Percentiles rank a stretch among this genome's conserved stretches.
Evolutionary conservation across 2,113 vertebrate species (phyloP).

Genomic region (Trochalopteron elliotii): DNA sequence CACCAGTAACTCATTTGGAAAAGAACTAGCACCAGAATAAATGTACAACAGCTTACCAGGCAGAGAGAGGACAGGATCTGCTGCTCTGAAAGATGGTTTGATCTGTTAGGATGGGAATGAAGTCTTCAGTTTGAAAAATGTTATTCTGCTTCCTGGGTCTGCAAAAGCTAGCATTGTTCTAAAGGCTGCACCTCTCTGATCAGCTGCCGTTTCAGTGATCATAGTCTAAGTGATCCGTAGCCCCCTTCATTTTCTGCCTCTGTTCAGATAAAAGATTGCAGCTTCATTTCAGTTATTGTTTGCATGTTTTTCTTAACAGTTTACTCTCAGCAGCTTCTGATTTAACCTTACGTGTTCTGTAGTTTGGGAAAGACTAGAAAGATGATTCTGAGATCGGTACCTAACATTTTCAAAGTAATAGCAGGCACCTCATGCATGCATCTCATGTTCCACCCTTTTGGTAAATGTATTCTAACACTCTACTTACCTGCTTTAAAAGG

Average conservation of each 20-base stretch:
- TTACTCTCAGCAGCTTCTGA: neutral
- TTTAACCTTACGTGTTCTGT: neutral
- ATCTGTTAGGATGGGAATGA: neutral
- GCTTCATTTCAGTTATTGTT: constrained; percentile 3
- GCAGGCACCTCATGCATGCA: neutral
- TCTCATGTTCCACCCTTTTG: constrained; percentile 11
- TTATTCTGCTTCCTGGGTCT: constrained; percentile 27
- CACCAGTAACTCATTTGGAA: neutral
- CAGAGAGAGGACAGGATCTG: constrained; percentile 1
- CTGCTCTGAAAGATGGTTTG: neutral
- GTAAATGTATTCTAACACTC: constrained; percentile 51
- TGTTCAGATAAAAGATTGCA: constrained; percentile 11
- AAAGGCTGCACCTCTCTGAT: constrained; percentile 32
- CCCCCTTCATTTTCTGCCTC: constrained; percentile 1
- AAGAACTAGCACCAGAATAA: constrained; percentile 20
- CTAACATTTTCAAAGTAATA: constrained; percentile 33
- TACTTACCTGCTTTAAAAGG: constrained; percentile 58
- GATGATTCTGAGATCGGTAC: neutral
- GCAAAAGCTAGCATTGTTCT: constrained; percentile 14
- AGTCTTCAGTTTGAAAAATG: constrained; percentile 28
- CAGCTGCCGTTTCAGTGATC: constrained; percentile 27
- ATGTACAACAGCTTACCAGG: constrained; percentile 23
- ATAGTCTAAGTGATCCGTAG: constrained; percentile 8
- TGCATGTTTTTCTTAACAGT: constrained; percentile 5
- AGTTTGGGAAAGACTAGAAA: neutral